These are phyloP conservation scores for Myotis davidii DNA, from an alignment of 2,113 vertebrate species.

Conservation along the genomic window DNA sequence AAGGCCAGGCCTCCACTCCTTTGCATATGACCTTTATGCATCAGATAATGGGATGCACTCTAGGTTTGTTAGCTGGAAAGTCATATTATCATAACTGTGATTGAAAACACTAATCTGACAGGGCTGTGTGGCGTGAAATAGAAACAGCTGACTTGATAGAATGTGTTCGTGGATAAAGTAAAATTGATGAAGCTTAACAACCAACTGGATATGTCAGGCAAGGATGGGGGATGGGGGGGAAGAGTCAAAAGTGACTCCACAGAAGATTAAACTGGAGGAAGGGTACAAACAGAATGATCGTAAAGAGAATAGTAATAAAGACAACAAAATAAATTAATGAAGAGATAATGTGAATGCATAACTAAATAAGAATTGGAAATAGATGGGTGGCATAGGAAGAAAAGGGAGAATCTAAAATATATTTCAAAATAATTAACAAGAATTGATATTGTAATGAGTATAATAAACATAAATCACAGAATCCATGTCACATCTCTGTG, in stretches of 20 bases:
- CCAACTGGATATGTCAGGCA: background rate
- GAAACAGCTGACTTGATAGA: background rate
- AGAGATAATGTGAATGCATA: background rate
- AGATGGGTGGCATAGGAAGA: background rate
- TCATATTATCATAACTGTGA: background rate
- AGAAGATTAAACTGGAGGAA: background rate
- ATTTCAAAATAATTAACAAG: background rate
- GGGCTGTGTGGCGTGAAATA: background rate
- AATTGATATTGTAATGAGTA: background rate
- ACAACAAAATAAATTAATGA: background rate
- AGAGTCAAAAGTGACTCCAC: background rate
- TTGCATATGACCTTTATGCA: background rate
- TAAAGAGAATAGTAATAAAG: background rate
- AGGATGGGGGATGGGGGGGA: too few relatives aligned
- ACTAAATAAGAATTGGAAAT: background rate
- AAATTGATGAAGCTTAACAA: background rate
- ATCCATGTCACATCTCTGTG: background rate
- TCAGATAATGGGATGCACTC: background rate
- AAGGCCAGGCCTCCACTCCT: background rate
- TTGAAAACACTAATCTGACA: background rate
- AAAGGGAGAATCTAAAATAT: background rate
- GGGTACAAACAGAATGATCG: background rate
- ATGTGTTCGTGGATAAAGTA: background rate
- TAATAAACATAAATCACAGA: background rate
- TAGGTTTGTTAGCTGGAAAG: background rate